These are phyloP conservation scores for Cyrtorhinus lividipennis DNA, from an alignment of 1,140 invertebrate genomes.

Conservation along the genomic window DNA sequence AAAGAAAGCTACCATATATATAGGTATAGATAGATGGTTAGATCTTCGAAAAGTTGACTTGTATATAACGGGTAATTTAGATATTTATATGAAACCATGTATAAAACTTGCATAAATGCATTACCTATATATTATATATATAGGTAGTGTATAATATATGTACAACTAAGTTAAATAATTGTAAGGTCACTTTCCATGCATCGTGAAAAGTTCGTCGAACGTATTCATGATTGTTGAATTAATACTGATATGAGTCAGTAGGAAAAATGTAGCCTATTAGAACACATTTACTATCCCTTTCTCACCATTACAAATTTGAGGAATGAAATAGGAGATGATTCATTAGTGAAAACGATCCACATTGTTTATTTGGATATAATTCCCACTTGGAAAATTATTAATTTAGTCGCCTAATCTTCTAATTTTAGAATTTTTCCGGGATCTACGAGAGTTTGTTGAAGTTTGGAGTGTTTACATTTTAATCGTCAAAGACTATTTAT, in stretches of 20 bases:
- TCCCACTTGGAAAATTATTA: too few relatives aligned
- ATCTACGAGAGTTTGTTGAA: not conserved
- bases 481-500: not conserved
- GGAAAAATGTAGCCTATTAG: slow-evolving; percentile 15
- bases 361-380: too few relatives aligned
- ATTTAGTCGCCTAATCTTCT: too few relatives aligned
- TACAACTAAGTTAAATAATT: slow-evolving; percentile 3
- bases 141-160: slow-evolving; percentile 10
- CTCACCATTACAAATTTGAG: slow-evolving; percentile 20
- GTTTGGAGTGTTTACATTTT: not conserved
- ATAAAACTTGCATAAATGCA: not conserved
- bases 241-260: slow-evolving; percentile 15
- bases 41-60: slow-evolving; percentile 19
- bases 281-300: slow-evolving; percentile 5
- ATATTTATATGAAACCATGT: slow-evolving; percentile 1
- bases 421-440: not conserved
- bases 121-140: slow-evolving; percentile 11
- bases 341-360: too few relatives aligned
- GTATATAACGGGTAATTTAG: slow-evolving; percentile 21
- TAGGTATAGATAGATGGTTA: slow-evolving; percentile 9
- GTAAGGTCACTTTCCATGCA: slow-evolving; percentile 9
- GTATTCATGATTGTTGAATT: slow-evolving; percentile 8
- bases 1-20: not conserved
- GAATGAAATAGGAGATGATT: too few relatives aligned
- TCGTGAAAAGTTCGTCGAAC: slow-evolving; percentile 15